Percentiles rank a stretch among this genome's conserved stretches.
Conservation (phyloP, 2,888 invertebrate species). For the Notodonta ziczac region DNA sequence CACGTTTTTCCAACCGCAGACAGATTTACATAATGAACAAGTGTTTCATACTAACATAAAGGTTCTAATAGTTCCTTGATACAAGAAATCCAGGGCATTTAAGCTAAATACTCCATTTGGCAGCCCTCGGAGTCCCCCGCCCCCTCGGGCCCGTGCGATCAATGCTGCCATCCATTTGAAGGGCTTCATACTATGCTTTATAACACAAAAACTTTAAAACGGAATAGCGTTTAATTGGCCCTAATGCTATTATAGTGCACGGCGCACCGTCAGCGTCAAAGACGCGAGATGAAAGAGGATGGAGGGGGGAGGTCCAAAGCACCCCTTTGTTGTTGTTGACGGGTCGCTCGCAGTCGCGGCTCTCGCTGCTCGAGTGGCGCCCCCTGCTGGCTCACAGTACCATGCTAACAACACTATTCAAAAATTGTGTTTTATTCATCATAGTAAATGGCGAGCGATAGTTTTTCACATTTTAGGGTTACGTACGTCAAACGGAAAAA, state of each 20-base stretch:
- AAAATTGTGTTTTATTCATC: neutral
- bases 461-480: too few species aligned
- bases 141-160: neutral
- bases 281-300: too few species aligned
- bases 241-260: neutral
- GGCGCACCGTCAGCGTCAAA: neutral
- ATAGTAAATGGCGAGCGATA: neutral
- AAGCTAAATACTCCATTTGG: constrained; percentile 1
- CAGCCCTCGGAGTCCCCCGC: neutral
- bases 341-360: neutral
- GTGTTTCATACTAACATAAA: constrained; percentile 2
- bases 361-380: neutral
- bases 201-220: neutral
- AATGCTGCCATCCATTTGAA: neutral
- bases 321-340: neutral
- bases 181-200: neutral
- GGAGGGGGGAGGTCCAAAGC: neutral
- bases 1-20: neutral
- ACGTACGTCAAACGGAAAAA: too few species aligned
- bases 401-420: neutral
- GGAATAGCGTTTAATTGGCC: neutral
- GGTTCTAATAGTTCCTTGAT: neutral
- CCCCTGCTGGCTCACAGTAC: neutral
- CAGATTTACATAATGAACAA: neutral
- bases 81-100: neutral